Evolutionary conservation across 2,797 vertebrate genomes (phyloP).

Genomic region (Morus bassanus): DNA sequence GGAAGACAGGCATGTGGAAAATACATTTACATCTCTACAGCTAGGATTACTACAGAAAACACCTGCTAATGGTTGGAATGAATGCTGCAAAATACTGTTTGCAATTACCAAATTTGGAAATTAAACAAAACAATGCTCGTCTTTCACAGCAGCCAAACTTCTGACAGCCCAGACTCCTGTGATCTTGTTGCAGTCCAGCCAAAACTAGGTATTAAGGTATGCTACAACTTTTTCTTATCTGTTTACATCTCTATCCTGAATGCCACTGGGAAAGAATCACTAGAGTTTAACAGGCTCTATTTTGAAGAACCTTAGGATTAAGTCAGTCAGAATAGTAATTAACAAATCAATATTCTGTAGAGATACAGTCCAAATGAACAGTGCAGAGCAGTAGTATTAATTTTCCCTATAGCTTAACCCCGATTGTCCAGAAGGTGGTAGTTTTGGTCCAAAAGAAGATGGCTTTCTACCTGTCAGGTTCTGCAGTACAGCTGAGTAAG

Average conservation of each 20-base stretch:
- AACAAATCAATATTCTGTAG: background rate
- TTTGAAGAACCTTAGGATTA: background rate
- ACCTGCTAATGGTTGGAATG: background rate
- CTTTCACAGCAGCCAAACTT: constrained; percentile 70
- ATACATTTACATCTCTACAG: background rate
- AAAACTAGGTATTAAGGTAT: constrained; percentile 65
- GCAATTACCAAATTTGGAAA: background rate
- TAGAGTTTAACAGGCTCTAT: background rate
- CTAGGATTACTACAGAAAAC: background rate
- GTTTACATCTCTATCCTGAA: background rate
- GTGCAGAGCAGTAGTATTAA: background rate
- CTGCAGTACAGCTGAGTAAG: background rate
- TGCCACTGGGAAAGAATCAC: background rate
- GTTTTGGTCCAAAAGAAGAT: background rate
- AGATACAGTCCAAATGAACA: background rate
- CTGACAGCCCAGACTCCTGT: constrained; percentile 74
- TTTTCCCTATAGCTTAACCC: background rate
- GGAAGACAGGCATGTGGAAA: background rate
- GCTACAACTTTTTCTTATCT: background rate
- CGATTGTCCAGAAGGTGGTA: background rate
- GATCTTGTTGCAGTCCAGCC: constrained; percentile 46
- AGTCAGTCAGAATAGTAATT: background rate
- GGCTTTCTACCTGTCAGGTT: background rate
- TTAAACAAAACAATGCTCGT: background rate
- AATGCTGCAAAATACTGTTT: background rate